A percentile compares a stretch with the other conserved stretches of the same genome.
Conservation (phyloP, 2,888 invertebrate genomes). For the Euplagia quadripunctaria region DNA sequence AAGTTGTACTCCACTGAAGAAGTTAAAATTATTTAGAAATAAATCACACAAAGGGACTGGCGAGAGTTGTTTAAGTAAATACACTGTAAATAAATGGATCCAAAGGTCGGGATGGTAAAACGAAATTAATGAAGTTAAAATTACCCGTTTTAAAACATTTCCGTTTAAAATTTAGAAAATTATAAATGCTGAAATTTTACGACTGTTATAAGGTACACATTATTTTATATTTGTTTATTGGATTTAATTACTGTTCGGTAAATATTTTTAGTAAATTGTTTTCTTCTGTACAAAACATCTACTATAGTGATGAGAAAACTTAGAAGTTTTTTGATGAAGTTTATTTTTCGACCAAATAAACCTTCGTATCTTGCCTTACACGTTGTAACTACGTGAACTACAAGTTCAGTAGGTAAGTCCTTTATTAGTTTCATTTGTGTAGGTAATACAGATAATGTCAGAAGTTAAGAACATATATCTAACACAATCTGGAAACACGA, state of each 20-base stretch:
- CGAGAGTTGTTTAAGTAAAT: slow-evolving; percentile 31
- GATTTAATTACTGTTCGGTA: no score
- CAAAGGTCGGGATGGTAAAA: slow-evolving; percentile 37
- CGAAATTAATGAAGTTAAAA: no score
- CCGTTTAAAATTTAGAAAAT: no score
- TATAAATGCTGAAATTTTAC: no score
- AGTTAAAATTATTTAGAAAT: no score
- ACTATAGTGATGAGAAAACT: slow-evolving; percentile 26
- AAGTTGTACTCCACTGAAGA: no score
- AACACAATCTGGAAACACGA: slow-evolving; percentile 47
- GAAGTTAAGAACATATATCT: slow-evolving; percentile 38
- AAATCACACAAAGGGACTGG: background rate
- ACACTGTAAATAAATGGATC: slow-evolving; percentile 20
- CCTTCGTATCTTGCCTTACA: background rate
- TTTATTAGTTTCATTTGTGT: slow-evolving; percentile 33
- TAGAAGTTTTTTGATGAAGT: background rate
- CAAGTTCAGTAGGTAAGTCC: background rate
- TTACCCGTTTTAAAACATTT: no score
- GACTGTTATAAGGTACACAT: no score
- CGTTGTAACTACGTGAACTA: background rate
- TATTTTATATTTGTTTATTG: no score
- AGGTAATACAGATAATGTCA: slow-evolving; percentile 33
- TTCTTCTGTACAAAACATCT: no score
- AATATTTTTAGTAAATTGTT: no score
- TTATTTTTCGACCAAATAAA: no score